Percentiles rank a stretch among this genome's conserved stretches.
Evolutionary conservation across 2,888 invertebrate species (phyloP).

Genomic region (Hermaeophaga mercurialis): DNA sequence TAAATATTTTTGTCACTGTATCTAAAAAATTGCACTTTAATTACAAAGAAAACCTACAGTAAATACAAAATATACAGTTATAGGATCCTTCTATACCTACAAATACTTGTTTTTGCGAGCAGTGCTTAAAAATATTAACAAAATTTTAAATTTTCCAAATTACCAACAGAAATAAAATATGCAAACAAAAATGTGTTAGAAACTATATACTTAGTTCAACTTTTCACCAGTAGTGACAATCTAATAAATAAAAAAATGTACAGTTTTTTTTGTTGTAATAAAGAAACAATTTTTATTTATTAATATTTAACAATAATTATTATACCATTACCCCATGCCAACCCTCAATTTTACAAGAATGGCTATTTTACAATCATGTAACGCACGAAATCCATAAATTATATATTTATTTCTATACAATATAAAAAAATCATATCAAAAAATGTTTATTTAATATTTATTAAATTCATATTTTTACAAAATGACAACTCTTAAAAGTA

Average conservation of each 20-base stretch:
- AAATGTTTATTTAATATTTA: conserved; percentile 24
- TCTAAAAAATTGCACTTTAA: conserved; percentile 48
- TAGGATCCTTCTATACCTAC: conserved; percentile 39
- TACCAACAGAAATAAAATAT: conserved; percentile 52
- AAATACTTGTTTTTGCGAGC: conserved; percentile 33
- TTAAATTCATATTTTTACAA: conserved; percentile 12
- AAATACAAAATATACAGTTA: conserved; percentile 43
- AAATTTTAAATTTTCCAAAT: conserved; percentile 44
- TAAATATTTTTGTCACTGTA: conserved; percentile 49
- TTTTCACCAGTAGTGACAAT: conserved; percentile 50
- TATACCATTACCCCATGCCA: conserved; percentile 49
- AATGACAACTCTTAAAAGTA: background rate
- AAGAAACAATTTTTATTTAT: conserved; percentile 47
- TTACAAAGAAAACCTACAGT: conserved; percentile 44
- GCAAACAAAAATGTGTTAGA: conserved; percentile 49
- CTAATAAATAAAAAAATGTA: conserved; percentile 52
- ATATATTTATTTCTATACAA: conserved; percentile 18
- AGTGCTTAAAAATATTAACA: conserved; percentile 49
- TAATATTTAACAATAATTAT: conserved; percentile 48
- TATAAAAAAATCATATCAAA: conserved; percentile 24
- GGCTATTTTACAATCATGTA: conserved; percentile 45
- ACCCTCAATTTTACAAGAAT: conserved; percentile 48
- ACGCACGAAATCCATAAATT: conserved; percentile 25
- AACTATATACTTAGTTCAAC: conserved; percentile 46
- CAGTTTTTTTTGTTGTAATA: conserved; percentile 47